Base-by-base conservation (phyloP, 1,140 invertebrate genomes). In the Andrena cerasifolii region DNA sequence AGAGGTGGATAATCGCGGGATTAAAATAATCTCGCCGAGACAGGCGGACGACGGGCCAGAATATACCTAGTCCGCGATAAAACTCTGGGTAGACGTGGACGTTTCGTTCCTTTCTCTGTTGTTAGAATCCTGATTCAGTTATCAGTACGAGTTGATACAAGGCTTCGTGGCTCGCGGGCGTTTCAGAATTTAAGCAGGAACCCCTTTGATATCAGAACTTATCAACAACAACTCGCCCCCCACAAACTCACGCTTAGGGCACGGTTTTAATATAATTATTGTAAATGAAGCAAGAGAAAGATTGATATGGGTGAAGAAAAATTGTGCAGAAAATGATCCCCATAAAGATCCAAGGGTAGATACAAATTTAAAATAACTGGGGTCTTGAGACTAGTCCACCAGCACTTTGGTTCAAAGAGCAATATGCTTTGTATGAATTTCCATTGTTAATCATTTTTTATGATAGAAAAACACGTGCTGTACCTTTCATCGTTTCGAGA, bases 1-100 rank as follows among this genome's bases (percentile, higher is more conserved):
- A 79, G 67, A 83, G 78, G 18, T 49, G 67, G 78, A 80, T 77
- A 83, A 83, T 80, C 77, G 58, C 16, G 28, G 67, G 58, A 86
- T 86, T 85, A 83, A 85, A 85, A 83, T 79, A 86, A 83, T 85
- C 78, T 85, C 54, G 26, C 36, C 31, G 40, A 16, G 45, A 24
- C 74, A 82, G 65, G 70, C 56, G 28, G 26, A 59, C 63, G 67
- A 66, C 21, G 24, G n/a, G 26, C 36, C 24, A 56, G 58, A 56
- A 67, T 82, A 67, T 59, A 54, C 36, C 10, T n/a, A 58, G 18
- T 0, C 1, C 49, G 2, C 18, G 58, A 51, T 73, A 28, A 71
- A 71, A 76, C 36, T 47, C 1, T n/a, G 16, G 6, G 4, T 31
- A 31, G 26, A 74, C 58, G 21, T 12, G n/a, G n/a, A 33, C n/a